Conservation (phyloP, 30 jellyfish, hydroid and myxozoan species). For the Cassiopea andromeda region DNA sequence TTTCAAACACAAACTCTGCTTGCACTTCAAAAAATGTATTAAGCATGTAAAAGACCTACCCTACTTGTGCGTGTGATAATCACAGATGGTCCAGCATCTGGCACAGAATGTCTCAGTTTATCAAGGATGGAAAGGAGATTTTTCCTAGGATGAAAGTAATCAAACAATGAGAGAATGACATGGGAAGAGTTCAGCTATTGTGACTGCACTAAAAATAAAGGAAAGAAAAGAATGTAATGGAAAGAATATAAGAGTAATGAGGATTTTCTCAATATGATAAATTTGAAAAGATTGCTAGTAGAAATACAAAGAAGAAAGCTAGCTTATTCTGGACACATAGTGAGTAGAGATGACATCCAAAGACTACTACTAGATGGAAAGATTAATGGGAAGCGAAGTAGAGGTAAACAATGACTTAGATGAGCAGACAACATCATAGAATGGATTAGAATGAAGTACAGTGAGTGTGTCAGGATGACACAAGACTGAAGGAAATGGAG, state of each 20-base stretch:
- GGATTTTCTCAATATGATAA: background rate
- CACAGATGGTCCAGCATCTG: background rate
- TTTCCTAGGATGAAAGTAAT: slow-evolving; percentile 8
- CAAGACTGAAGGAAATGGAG: background rate
- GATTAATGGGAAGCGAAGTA: background rate
- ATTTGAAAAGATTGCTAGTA: background rate
- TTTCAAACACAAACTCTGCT: too few species aligned
- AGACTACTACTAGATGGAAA: background rate
- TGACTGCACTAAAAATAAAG: background rate
- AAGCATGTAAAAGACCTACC: too few species aligned
- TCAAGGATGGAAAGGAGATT: slow-evolving; percentile 51
- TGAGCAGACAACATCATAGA: background rate
- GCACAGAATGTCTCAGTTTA: slow-evolving; percentile 24
- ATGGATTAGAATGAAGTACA: background rate
- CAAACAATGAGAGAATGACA: background rate
- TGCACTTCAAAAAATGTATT: too few species aligned
- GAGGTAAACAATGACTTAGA: background rate
- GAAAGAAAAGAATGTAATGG: background rate
- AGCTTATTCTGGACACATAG: background rate
- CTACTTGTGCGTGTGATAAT: too few species aligned
- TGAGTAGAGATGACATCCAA: background rate
- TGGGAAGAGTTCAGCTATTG: background rate
- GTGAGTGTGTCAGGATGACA: background rate
- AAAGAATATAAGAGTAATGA: background rate
- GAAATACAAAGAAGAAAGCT: background rate